Conservation (phyloP, 2,888 invertebrate species). For the Oscheius sp. region DNA sequence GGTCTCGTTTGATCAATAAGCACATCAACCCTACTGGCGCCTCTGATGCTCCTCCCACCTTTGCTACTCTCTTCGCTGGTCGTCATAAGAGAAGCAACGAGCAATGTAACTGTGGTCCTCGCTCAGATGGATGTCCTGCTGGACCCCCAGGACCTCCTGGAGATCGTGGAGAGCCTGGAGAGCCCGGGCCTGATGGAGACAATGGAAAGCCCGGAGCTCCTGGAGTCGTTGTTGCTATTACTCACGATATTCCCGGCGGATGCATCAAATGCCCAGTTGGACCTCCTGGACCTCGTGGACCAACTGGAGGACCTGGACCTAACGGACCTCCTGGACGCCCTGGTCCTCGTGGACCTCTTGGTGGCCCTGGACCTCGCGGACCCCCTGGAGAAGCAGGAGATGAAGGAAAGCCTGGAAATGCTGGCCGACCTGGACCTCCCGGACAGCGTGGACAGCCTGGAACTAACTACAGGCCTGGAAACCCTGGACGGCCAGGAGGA, state of each 20-base stretch:
- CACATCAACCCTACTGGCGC: constrained; percentile 51
- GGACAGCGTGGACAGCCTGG: constrained; percentile 56
- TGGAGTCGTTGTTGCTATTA: constrained; percentile 54
- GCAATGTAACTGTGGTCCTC: constrained; percentile 58
- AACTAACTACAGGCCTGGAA: constrained; percentile 51
- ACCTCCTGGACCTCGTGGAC: constrained; percentile 47
- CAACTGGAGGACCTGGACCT: constrained; percentile 45
- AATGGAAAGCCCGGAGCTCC: constrained; percentile 55
- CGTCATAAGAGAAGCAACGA: constrained; percentile 50
- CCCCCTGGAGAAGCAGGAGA: constrained; percentile 52
- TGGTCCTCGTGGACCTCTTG: constrained; percentile 33
- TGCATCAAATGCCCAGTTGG: constrained; percentile 55
- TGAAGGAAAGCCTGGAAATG: constrained; percentile 50
- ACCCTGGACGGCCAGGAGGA: constrained; percentile 48
- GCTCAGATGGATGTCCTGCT: constrained; percentile 55
- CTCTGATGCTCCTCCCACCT: constrained; percentile 48
- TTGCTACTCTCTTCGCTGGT: constrained; percentile 51
- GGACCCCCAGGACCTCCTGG: constrained; percentile 58
- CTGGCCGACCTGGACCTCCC: constrained; percentile 50
- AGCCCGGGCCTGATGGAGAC: constrained; percentile 52
- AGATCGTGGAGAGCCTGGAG: constrained; percentile 45
- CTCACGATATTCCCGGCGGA: constrained; percentile 59
- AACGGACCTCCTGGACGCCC: constrained; percentile 41
- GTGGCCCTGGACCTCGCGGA: constrained; percentile 49
- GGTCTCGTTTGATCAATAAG: constrained; percentile 50